Base-by-base conservation (phyloP, 1,140 invertebrate genomes). In the Maconellicoccus hirsutus region DNA sequence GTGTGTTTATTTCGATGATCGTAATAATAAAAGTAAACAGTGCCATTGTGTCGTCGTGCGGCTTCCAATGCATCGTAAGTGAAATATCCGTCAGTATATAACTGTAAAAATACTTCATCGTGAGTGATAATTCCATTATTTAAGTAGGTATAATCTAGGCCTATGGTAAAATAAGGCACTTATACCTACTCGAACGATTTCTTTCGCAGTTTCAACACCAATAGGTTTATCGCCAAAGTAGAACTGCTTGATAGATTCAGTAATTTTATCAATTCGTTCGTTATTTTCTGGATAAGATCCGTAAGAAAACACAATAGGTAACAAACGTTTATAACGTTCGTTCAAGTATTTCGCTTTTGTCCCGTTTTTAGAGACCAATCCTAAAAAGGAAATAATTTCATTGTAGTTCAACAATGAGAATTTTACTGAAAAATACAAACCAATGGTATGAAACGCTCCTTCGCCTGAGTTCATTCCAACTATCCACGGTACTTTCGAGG, bases 381-480 rank as follows among this genome's bases (percentile, higher is more conserved):
- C 42, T 52, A 7, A 7, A 38, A 66, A 23, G 52, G 27, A n/a
- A 71, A 63, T 12, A 71, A n/a, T 25, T n/a, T n/a, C n/a, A n/a
- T n/a, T n/a, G n/a, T n/a, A n/a, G n/a, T n/a, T n/a, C n/a, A n/a
- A n/a, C n/a, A n/a, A n/a, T n/a, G n/a, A n/a, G n/a, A n/a, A n/a
- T n/a, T n/a, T n/a, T n/a, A n/a, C n/a, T n/a, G n/a, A n/a, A n/a
- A n/a, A n/a, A n/a, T n/a, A n/a, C n/a, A n/a, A n/a, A n/a, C n/a
- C n/a, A n/a, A n/a, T n/a, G n/a, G n/a, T n/a, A n/a, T n/a, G n/a
- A n/a, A n/a, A n/a, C n/a, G 52, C 71, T 8, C 71, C 71, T 39
- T 71, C 71, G 1, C 25, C 71, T 3, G 52, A 63, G 38, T 66
- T 71, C 59, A 71, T 66, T 33, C 71, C 71, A 8, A 71, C 63